These are phyloP conservation scores for Gobio gobio DNA, from an alignment of 2,113 vertebrate species.

Conservation along the genomic window DNA sequence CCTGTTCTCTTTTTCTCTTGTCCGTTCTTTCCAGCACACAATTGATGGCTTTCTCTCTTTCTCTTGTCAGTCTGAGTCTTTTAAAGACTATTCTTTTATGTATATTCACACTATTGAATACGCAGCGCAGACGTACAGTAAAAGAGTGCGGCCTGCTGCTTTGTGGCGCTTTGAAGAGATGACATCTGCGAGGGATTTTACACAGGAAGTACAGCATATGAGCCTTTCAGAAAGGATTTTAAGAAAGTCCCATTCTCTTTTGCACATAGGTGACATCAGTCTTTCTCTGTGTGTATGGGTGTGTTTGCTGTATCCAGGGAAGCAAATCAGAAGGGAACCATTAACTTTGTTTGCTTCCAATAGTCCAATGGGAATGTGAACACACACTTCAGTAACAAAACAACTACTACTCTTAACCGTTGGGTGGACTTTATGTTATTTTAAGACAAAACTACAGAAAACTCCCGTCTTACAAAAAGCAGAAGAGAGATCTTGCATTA, in stretches of 20 bases:
- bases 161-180: background rate
- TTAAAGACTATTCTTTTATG: constrained; percentile 43
- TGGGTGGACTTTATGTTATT: background rate
- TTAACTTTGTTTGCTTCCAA: constrained; percentile 52
- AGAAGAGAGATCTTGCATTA: constrained; percentile 28
- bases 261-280: constrained; percentile 18
- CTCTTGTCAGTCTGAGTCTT: constrained; percentile 25
- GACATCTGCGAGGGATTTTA: constrained; percentile 23
- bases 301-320: constrained; percentile 19
- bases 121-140: constrained; percentile 44
- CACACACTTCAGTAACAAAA: constrained; percentile 22
- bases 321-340: constrained; percentile 52
- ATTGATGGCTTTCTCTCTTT: constrained; percentile 51
- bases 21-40: constrained; percentile 49
- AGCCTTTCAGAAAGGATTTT: constrained; percentile 28
- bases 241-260: constrained; percentile 25
- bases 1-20: background rate
- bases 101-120: constrained; percentile 47
- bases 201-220: constrained; percentile 45
- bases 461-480: constrained; percentile 7
- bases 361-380: constrained; percentile 8
- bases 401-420: constrained; percentile 15
- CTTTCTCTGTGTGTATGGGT: background rate
- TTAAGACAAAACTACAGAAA: constrained; percentile 30
- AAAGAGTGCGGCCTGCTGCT: constrained; percentile 25